These are phyloP conservation scores for Dasysyrphus tricinctus DNA, from an alignment of 2,888 invertebrate genomes.

Conservation along the genomic window DNA sequence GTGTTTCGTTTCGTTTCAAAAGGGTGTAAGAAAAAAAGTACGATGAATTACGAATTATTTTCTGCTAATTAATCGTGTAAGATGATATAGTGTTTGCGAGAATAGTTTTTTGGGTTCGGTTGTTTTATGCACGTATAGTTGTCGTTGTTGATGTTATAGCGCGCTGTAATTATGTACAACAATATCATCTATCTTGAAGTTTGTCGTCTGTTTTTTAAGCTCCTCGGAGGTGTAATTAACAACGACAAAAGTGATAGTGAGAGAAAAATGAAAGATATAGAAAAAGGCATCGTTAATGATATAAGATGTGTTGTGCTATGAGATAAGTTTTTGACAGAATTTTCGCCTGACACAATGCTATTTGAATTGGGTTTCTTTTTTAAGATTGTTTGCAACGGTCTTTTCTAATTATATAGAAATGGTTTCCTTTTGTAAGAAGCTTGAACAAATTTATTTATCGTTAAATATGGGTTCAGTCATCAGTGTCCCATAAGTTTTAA, in stretches of 20 bases:
- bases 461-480: background rate
- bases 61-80: conserved; percentile 72
- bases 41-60: conserved; percentile 70
- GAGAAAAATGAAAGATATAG: background rate
- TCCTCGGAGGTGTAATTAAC: conserved; percentile 57
- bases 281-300: background rate
- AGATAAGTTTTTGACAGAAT: background rate
- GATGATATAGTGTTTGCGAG: conserved; percentile 40
- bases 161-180: conserved; percentile 6
- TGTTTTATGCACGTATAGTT: conserved; percentile 1
- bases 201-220: conserved; percentile 64
- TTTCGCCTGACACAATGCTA: background rate
- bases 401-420: background rate
- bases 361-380: background rate
- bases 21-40: conserved; percentile 18
- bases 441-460: background rate
- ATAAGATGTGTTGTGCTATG: background rate
- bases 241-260: background rate
- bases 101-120: conserved; percentile 32
- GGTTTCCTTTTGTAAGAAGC: background rate
- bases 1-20: background rate
- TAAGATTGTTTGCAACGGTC: background rate
- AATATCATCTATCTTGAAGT: conserved; percentile 42
- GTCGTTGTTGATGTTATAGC: background rate
- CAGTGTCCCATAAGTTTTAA: too few relatives aligned